Base-by-base conservation (phyloP, 2,797 vertebrate species). In the Girardinus metallicus region DNA sequence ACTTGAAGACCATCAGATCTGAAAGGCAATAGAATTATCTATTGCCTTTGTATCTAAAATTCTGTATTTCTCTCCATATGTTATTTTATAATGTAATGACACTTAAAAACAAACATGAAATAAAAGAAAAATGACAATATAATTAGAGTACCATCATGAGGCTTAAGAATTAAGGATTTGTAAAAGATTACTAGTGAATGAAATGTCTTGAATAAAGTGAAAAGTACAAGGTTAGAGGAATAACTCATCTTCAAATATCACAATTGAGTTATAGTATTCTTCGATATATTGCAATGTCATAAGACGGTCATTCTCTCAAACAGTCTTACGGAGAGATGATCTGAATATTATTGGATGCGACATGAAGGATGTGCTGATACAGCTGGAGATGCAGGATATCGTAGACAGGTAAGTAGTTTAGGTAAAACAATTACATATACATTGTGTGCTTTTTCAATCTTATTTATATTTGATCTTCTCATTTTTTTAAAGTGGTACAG, bases 261-360 rank as follows among this genome's bases (percentile, higher is more conserved):
- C 31, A 64, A 21, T 64, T 64, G 15, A 34, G 16, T 6, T 9
- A 64, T 36, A 34, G 31, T 36, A 36, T 16, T 29, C 29, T 64
- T 34, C 16, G 13, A 64, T 16, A 36, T 3, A 64, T 26, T 57
- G 26, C 10, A 57, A 26, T 57, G 21, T 57, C 21, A 34, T 34
- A 64, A 64, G 16, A 36, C 8, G 5, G 9, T 64, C 11, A 16
- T 64, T 36, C 31, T 66, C 34, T 66, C 34, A 36, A 66, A 78
- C 91, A 99, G 97, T 90, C 68, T 13, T 97, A 80, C 92, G 83
- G 73, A 85, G 93, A 68, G 91, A 90, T 66, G 84, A 92, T 60
- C 16, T 93, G 57, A 86, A 46, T 41, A 78, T 88, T 0, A 60
- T 95, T 81, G 98, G 98, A 2, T 96, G 83, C 89, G 97, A 99